phyloP scores from a whole-genome alignment of 2,113 vertebrate genomes.

The Siphamia tubifer region DNA sequence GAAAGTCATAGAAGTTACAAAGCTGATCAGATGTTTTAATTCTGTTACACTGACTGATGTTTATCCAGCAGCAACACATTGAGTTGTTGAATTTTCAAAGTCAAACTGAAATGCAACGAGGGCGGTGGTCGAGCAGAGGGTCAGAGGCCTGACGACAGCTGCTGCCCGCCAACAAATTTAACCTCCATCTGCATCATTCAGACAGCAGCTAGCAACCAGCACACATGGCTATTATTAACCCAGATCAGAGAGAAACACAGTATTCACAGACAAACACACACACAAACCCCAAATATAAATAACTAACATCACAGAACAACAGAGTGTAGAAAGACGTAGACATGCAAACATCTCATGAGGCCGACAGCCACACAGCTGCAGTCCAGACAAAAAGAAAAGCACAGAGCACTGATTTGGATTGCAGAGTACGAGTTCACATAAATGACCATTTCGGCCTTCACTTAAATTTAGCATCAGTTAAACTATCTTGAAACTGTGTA shows the following conservation, averaged over 20 bases:
- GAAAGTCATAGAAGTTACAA: too few relatives aligned
- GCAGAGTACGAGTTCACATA: too few relatives aligned
- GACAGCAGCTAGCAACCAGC: constrained; percentile 11
- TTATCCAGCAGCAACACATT: background rate
- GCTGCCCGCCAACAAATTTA: constrained; percentile 22
- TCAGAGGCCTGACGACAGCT: constrained; percentile 23
- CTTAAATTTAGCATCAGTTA: too few relatives aligned
- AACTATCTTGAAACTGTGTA: too few relatives aligned
- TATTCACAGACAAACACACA: background rate
- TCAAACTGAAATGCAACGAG: background rate
- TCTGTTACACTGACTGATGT: background rate
- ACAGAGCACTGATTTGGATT: background rate
- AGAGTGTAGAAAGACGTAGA: constrained; percentile 22
- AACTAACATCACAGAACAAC: constrained; percentile 8
- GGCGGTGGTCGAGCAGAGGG: background rate
- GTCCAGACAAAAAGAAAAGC: background rate
- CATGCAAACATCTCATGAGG: background rate
- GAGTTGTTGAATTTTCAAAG: background rate
- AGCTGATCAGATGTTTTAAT: background rate
- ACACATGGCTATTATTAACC: constrained; percentile 38
- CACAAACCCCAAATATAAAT: background rate
- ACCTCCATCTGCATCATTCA: constrained; percentile 32
- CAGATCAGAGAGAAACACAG: constrained; percentile 23
- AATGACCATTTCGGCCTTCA: too few relatives aligned
- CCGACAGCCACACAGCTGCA: background rate